Evolutionary conservation across 2,888 invertebrate species (phyloP), one percentile per base, ranked within the genome.

Genomic region (Torymus texanus): DNA sequence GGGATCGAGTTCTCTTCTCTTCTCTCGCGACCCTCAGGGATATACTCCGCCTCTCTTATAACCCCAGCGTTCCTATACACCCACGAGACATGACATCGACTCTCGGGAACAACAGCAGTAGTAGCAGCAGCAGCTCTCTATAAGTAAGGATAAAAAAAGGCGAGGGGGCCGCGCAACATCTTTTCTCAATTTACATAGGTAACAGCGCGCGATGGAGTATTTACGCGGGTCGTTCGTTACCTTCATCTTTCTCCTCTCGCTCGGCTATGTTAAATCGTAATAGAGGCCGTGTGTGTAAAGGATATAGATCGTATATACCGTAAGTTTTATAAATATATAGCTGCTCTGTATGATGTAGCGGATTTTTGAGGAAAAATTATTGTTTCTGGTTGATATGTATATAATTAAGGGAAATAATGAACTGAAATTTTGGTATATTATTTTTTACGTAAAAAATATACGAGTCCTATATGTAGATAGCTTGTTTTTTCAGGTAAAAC

Each of bases 181-280:
- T 77, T 71, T 77, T 65, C 77, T 51, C 77, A 58, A 71, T 71
- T 65, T 71, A 53, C 78, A 66, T 72, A 2, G 63, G 65, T 63
- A 68, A 55, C 55, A 12, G 24, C 21, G 18, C 68, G 67, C 5
- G 65, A 41, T 66, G 8, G 72, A 63, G 18, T 41, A 70, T 53
- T 55, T 61, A 55, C 29, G 29, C 29, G 5, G 29, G 29, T 29
- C 29, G 29, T 29, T 29, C 29, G 29, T 29, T 21, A 41, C 14
- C 29, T 63, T 50, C 29, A 56, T 13, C 16, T n/a, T 4, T 59
- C 13, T 41, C 3, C 59, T 12, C 12, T 24, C n/a, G 11, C 21
- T 8, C 18, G 11, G 71, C n/a, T 13, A 0, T 21, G 18, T 62
- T 24, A 66, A 74, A 65, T 63, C 56, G 65, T 65, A 74, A 65